Evolutionary conservation across 2,888 invertebrate genomes (phyloP), one percentile per base, ranked within the genome.

Genomic region (Ferdinandea cuprea): DNA sequence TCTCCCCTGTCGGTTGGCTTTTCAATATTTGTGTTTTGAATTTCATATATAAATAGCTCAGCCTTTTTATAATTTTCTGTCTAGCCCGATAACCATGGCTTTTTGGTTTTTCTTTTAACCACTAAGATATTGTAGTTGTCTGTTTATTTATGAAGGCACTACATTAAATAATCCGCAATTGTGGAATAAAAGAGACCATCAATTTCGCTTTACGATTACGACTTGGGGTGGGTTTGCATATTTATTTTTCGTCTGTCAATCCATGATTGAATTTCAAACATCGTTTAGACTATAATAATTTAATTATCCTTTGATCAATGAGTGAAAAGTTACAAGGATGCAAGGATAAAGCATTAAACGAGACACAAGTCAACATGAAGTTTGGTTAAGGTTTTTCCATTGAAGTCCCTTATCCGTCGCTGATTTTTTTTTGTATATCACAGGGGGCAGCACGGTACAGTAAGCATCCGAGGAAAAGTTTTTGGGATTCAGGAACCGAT

Each of bases 251-350:
- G 37, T 25, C 52, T 3, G 7, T 35, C 48, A 46, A 37, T 28
- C 46, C 63, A 65, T 71, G 80, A 81, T 81, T 71, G 59, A 69
- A 76, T 69, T n/a, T 76, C 76, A 76, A 81, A 76, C 65, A 76
- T 71, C 76, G 69, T 59, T 81, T 76, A 76, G 76, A 76, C 76
- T 71, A 76, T 76, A 3, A 65, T 65, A 76, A 81, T 81, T 81
- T 71, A 81, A 81, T 81, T 81, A 76, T 81, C 76, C 80, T 81
- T 76, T 81, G 80, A 81, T 81, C 76, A 81, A 65, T 81, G 76
- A 71, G 58, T 44, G 71, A 65, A 71, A 63, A 78, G 52, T 81
- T 76, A 69, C n/a, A n/a, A n/a, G n/a, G n/a, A n/a, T n/a, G n/a
- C n/a, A 59, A 58, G 65, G 71, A 71, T 52, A 71, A 80, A 73